Base-by-base conservation (phyloP, 2,888 invertebrate genomes). In the Rambutsinella grinnellia region DNA sequence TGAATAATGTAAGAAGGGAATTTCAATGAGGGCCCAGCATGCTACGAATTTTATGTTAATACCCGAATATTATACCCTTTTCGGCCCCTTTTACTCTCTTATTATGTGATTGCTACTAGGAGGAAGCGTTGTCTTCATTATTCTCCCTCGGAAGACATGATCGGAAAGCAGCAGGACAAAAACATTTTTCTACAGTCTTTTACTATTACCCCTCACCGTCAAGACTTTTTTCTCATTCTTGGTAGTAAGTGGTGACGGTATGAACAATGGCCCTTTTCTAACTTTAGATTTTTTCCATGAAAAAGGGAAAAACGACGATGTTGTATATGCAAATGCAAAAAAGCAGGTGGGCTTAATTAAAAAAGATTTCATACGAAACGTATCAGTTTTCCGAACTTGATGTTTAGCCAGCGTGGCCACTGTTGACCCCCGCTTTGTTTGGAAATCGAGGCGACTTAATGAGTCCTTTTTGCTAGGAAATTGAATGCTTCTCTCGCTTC, bases 341-440 rank as follows among this genome's bases (percentile, higher is more conserved):
- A 53, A 65, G 68, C 27, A 69, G 81, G 81, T 81, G 81, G 81
- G 75, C 79, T 79, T 81, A 81, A 81, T 81, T 81, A 81, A 57
- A 69, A 76, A n/a, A n/a, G n/a, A n/a, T 76, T 80, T 80, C 74
- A 62, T 66, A 74, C 13, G 70, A 80, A 79, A 79, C 77, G 68
- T 68, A 74, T 68, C 61, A 63, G 61, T 53, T 54, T 54, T 46
- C 79, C 74, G 76, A 78, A 78, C 70, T 76, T 58, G 71, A 65
- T 80, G 80, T 76, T 28, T 13, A 71, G 58, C 21, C 81, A 77
- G 75, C 79, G 66, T 74, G 81, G 58, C 36, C 71, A 71, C 76
- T 66, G 28, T 44, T 76, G 76, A 76, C 79, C 78, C 79, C 81
- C 61, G 72, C 67, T 49, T 71, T 26, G 69, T 53, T 58, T 47